phyloP scores from a whole-genome alignment of 1,140 invertebrate species.

The Gonioctena quinquepunctata region DNA sequence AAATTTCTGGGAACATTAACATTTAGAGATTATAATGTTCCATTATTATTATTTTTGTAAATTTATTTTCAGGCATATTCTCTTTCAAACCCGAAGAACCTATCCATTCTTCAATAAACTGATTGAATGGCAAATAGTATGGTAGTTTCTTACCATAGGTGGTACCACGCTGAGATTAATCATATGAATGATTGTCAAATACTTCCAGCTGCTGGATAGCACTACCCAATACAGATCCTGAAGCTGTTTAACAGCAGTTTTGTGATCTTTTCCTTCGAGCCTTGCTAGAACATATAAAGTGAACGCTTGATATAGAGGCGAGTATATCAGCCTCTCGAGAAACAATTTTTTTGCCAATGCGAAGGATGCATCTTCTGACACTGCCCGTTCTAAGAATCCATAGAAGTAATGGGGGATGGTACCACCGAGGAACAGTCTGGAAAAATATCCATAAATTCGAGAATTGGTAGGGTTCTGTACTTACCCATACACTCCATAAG shows the following conservation, averaged over 20 bases:
- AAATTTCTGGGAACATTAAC: too few species aligned
- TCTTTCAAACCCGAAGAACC: too few species aligned
- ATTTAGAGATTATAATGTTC: too few species aligned
- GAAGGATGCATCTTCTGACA: slow-evolving; percentile 61
- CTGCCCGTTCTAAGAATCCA: slow-evolving; percentile 61
- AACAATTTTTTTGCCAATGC: slow-evolving; percentile 62
- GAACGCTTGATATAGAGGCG: slow-evolving; percentile 70
- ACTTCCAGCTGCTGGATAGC: slow-evolving; percentile 71
- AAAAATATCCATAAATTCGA: slow-evolving; percentile 36
- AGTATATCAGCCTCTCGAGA: slow-evolving; percentile 70
- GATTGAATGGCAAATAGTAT: too few species aligned
- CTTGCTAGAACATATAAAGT: slow-evolving; percentile 69
- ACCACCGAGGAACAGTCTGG: slow-evolving; percentile 71
- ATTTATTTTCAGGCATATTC: too few species aligned
- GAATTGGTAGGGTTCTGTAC: too few species aligned
- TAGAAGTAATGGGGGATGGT: slow-evolving; percentile 75
- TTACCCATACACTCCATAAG: slow-evolving; percentile 74
- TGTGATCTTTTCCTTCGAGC: slow-evolving; percentile 72
- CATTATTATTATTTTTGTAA: too few species aligned
- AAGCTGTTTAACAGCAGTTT: slow-evolving; percentile 62
- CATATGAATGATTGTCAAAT: slow-evolving; percentile 70
- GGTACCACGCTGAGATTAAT: slow-evolving; percentile 73
- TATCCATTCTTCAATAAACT: too few species aligned
- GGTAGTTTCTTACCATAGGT: slow-evolving; percentile 68
- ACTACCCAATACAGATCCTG: slow-evolving; percentile 65